phyloP scores from a whole-genome alignment of 1,140 invertebrate genomes.

The Zaprionus capensis region DNA sequence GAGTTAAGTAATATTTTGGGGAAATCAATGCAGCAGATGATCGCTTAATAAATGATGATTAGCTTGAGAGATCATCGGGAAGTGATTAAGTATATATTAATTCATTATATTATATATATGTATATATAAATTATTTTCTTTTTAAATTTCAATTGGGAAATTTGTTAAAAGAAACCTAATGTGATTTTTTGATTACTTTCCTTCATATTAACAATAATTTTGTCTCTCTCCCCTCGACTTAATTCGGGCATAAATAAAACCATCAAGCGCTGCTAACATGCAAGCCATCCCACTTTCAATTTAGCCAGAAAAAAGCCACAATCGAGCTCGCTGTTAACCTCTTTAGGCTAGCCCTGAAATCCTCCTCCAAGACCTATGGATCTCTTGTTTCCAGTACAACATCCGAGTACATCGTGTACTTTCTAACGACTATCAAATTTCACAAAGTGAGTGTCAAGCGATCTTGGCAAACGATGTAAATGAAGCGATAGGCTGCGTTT shows the following conservation, averaged over 20 bases:
- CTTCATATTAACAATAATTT: not conserved
- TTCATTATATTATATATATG: no score
- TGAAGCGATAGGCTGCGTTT: constrained; percentile 64
- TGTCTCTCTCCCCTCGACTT: not conserved
- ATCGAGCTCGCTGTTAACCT: not conserved
- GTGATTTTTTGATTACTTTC: no score
- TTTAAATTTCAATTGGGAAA: not conserved
- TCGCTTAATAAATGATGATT: not conserved
- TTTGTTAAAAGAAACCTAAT: not conserved
- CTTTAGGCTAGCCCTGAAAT: not conserved
- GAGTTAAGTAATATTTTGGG: not conserved
- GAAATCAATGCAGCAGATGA: not conserved
- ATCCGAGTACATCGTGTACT: constrained; percentile 34
- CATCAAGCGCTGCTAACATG: not conserved
- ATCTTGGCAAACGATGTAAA: constrained; percentile 73
- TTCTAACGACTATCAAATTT: constrained; percentile 76
- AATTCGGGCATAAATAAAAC: not conserved
- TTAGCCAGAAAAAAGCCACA: constrained; percentile 1
- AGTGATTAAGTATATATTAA: not conserved
- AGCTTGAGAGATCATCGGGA: not conserved
- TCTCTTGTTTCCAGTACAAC: not conserved
- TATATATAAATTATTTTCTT: no score
- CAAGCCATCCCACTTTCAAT: not conserved
- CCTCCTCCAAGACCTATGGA: not conserved
- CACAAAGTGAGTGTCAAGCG: constrained; percentile 68